Evolutionary conservation across 2,797 vertebrate genomes (phyloP).

Genomic region (Chanos chanos): DNA sequence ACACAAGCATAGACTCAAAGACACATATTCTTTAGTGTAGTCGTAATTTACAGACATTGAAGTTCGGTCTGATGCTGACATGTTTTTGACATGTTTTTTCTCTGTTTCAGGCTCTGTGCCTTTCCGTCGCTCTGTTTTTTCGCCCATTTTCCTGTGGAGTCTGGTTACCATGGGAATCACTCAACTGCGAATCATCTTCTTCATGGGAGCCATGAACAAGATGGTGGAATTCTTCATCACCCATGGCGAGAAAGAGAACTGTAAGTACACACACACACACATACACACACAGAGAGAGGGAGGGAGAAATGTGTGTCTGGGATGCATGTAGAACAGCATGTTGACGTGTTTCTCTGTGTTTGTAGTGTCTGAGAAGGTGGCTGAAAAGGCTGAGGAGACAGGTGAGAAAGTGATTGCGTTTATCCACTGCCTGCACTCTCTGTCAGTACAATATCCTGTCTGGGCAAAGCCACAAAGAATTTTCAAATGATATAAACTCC

Average conservation of each 20-base stretch:
- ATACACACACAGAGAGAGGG: neutral
- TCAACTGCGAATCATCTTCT: conserved; percentile 88
- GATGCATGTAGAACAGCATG: no score
- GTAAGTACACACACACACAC: conserved; percentile 64
- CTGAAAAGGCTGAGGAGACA: conserved; percentile 45
- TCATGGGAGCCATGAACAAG: conserved; percentile 91
- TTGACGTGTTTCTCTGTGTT: conserved; percentile 1
- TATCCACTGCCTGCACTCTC: no score
- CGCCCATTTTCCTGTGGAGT: conserved; percentile 89
- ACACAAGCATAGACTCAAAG: conserved; percentile 7
- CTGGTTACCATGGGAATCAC: conserved; percentile 89
- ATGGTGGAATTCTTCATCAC: conserved; percentile 82
- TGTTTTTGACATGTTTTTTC: neutral
- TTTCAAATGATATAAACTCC: neutral
- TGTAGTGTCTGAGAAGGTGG: conserved; percentile 55
- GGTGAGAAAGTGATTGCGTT: conserved; percentile 70
- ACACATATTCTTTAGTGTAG: no score
- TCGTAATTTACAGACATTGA: no score
- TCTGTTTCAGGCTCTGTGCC: conserved; percentile 59
- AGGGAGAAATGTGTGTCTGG: no score
- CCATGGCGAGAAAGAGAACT: conserved; percentile 49
- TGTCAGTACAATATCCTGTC: no score
- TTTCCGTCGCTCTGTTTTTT: conserved; percentile 79
- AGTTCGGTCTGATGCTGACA: no score
- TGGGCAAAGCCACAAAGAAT: neutral